Evolutionary conservation across 1,140 invertebrate genomes (phyloP), one percentile per base, ranked within the genome.

Genomic region (Drosophila subobscura): DNA sequence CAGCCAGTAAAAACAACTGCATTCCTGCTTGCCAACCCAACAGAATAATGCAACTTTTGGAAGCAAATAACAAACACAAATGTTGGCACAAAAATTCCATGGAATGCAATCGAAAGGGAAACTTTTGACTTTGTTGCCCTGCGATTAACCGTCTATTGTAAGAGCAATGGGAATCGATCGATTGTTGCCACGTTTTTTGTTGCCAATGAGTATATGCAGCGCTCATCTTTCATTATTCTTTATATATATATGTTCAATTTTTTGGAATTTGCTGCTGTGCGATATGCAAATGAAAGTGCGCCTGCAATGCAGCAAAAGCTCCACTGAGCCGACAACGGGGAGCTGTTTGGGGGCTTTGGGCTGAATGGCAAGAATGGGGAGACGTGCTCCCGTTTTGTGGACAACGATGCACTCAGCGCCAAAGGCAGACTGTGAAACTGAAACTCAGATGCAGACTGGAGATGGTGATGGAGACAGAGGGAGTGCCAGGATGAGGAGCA

Each of bases 31-130:
- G 1, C 0, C 5, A 29, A 20, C 16, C 16, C 0, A 20, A 1
- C 16, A 20, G 16, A 20, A 20, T 20, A 20, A 29, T 33, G 29
- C 29, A 33, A 33, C 29, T 33, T 33, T 33, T 8, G 29, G 2
- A 98, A 99, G 55, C 33, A 68, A 59, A 68, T 46, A 37, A n/a
- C 29, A 29, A 65, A 45, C 47, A 53, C 50, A 68, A 61, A 72
- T 64, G 57, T 74, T 46, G 27, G 33, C 50, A 47, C 41, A 54
- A 37, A 37, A 65, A 50, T 72, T 55, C 22, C 29, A 14, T 41
- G 7, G 14, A 41, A 25, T 44, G 33, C 40, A 57, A 52, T 44
- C 16, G 46, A 55, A 46, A 40, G 22, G n/a, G 41, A 47, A 74
- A 64, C 41, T 76, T 71, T 57, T 59, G 61, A 77, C 71, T 79